A percentile compares a stretch with the other conserved stretches of the same genome.
phyloP scores from a whole-genome alignment of 2,797 vertebrate genomes.

The Anguilla anguilla region DNA sequence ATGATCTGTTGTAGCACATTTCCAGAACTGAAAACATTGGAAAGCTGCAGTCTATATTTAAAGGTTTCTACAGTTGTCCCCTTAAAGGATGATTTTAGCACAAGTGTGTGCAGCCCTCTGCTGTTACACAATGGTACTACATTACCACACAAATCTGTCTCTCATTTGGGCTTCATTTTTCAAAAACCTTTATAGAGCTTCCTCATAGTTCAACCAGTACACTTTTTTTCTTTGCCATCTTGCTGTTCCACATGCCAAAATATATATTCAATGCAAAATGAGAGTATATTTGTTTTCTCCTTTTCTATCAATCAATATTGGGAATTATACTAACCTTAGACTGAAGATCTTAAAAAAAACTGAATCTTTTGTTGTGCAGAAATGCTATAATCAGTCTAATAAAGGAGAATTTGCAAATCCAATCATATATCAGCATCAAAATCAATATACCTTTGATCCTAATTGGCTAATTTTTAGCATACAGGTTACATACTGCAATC shows the following conservation, averaged over 20 bases:
- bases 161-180: not conserved
- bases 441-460: not conserved
- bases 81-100: not conserved
- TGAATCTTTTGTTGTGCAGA: not conserved
- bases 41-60: not conserved
- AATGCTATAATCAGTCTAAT: not conserved
- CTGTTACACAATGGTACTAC: constrained; percentile 49
- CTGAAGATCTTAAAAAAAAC: constrained; percentile 3
- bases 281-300: not conserved
- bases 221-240: not conserved
- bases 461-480: not conserved
- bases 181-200: not conserved
- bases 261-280: constrained; percentile 8
- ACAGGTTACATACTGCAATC: not conserved
- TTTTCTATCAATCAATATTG: not conserved
- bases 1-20: constrained; percentile 25
- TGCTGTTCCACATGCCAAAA: constrained; percentile 4
- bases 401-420: not conserved
- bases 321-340: constrained; percentile 7
- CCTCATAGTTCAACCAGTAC: not conserved
- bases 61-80: not conserved
- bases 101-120: constrained; percentile 55
- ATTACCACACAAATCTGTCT: constrained; percentile 33
- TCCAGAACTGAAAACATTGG: constrained; percentile 19
- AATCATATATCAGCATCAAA: not conserved